Base-by-base conservation (phyloP, 2,113 vertebrate genomes). In the Mystacornis crossleyi region DNA sequence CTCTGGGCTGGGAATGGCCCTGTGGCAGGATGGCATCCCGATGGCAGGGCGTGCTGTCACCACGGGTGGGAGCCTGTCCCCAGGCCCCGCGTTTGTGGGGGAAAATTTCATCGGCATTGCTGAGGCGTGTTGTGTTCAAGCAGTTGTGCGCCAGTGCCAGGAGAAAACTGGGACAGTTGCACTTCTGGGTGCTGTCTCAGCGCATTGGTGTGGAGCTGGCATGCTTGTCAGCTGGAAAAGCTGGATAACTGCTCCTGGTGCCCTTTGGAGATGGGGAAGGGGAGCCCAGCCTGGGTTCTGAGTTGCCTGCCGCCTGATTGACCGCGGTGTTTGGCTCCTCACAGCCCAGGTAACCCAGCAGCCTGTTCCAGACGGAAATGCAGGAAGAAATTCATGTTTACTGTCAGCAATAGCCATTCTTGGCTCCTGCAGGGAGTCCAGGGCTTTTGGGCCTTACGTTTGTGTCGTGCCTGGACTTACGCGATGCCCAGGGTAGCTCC, bases 161-260 rank as follows among this genome's bases (percentile, higher is more conserved):
- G 81, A 90, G 93, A 73, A 95, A 95, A 93, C 65, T 95, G 89
- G 94, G 90, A 71, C 88, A 82, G 66, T 93, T 93, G 89, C 61
- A 45, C 70, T 96, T 97, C 47, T 95, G 90, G 93, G 82, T 96
- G 88, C 89, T 95, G 58, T 96, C 93, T 95, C 93, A 95, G 86
- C 67, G 6, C 87, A 71, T 77, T 81, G 83, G 61, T 12, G 80
- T 69, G 81, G 75, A 95, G 72, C 92, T 90, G 88, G 69, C 71
- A 17, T 2, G 47, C 43, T 67, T 64, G 51, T 70, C 5, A 62
- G 40, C 79, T 91, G 64, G 57, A 54, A 82, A 89, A 81, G 78
- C 87, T 77, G 81, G 66, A 81, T 34, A 79, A 75, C 64, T 71
- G 79, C 48, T 89, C 48, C 61, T 90, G 40, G 53, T 91, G 61